phyloP scores from a whole-genome alignment of 1,140 invertebrate genomes.

The Gryllus bimaculatus region DNA sequence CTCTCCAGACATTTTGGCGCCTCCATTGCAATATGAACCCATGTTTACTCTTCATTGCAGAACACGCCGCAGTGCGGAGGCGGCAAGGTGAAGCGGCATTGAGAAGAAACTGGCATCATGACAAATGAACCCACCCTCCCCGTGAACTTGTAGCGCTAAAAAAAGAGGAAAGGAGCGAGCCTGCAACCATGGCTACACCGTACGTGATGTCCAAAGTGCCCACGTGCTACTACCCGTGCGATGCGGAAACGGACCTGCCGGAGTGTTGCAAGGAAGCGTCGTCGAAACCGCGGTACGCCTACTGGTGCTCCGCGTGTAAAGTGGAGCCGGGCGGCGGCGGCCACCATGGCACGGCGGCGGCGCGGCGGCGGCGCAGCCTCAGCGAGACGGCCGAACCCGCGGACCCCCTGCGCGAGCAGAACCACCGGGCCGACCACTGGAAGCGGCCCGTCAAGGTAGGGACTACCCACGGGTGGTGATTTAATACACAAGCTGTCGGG shows the following conservation, averaged over 20 bases:
- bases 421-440: background rate
- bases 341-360: background rate
- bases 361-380: background rate
- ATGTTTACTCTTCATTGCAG: too few relatives aligned
- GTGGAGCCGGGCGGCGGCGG: background rate
- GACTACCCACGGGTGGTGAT: background rate
- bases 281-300: background rate
- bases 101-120: too few relatives aligned
- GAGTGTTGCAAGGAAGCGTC: background rate
- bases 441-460: background rate
- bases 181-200: background rate
- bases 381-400: background rate
- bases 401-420: background rate
- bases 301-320: background rate
- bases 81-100: too few relatives aligned
- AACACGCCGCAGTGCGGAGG: too few relatives aligned
- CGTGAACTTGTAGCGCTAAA: too few relatives aligned
- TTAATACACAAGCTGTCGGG: background rate
- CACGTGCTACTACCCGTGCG: background rate
- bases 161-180: too few relatives aligned
- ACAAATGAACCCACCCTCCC: too few relatives aligned
- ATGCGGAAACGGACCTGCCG: background rate
- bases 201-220: background rate
- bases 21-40: too few relatives aligned
- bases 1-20: too few relatives aligned